These are phyloP conservation scores for Chloroceryle inda DNA, from an alignment of 2,797 vertebrate species.

Conservation along the genomic window DNA sequence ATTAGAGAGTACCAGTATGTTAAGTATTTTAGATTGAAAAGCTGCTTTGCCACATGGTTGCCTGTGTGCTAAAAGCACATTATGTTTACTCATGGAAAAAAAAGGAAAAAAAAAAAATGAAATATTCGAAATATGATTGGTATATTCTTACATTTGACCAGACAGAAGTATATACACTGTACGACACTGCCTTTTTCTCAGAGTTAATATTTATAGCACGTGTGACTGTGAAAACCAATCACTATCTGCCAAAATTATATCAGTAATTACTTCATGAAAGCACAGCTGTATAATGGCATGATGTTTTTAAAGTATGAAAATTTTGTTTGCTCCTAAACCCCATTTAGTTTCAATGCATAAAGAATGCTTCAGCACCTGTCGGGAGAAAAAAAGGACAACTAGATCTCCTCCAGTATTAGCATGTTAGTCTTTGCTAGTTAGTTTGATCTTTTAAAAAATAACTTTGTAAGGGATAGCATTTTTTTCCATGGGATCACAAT, in stretches of 20 bases:
- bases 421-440: background rate
- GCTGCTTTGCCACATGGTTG: background rate
- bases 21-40: constrained; percentile 1
- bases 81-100: background rate
- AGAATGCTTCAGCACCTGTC: background rate
- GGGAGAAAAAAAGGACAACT: background rate
- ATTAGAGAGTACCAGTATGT: background rate
- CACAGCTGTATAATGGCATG: background rate
- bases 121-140: background rate
- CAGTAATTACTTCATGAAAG: background rate
- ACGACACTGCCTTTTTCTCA: background rate
- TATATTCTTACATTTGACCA: background rate
- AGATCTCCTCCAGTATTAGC: background rate
- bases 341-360: background rate
- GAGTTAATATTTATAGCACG: background rate
- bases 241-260: background rate
- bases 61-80: background rate
- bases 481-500: background rate
- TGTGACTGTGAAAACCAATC: background rate
- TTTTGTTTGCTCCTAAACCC: background rate
- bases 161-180: background rate
- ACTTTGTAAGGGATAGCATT: background rate
- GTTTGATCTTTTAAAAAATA: background rate
- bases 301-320: background rate
- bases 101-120: background rate